These are phyloP conservation scores for Gopherus flavomarginatus DNA, from an alignment of 2,113 vertebrate genomes.

Conservation along the genomic window DNA sequence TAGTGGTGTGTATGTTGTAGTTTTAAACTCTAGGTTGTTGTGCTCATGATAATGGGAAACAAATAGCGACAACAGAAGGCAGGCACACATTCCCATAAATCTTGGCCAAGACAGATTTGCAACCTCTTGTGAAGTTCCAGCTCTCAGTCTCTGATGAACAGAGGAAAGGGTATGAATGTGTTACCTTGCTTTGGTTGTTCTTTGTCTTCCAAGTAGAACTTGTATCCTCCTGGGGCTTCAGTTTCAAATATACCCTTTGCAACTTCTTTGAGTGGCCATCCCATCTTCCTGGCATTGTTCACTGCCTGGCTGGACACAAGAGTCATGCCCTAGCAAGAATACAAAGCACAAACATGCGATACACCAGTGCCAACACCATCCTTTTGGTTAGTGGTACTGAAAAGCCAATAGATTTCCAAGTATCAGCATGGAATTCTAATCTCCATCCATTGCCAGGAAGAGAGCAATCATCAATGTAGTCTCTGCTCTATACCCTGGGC, in stretches of 20 bases:
- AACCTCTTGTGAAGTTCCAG: rapidly evolving
- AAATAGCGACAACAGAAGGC: rapidly evolving
- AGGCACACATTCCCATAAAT: not conserved
- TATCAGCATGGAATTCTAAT: not conserved
- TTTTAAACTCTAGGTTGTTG: not conserved
- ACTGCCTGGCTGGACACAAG: constrained; percentile 91
- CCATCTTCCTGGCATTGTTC: constrained; percentile 85
- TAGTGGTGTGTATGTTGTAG: rapidly evolving
- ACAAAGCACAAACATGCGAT: not conserved
- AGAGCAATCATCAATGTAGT: not conserved
- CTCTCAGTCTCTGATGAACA: rapidly evolving
- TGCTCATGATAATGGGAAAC: not conserved
- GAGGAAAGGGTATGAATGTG: rapidly evolving
- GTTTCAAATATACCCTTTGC: constrained; percentile 83
- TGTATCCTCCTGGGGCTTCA: constrained; percentile 93
- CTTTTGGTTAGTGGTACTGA: not conserved
- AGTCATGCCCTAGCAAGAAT: constrained; percentile 85
- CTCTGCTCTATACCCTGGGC: not conserved
- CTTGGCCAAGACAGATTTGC: rapidly evolving
- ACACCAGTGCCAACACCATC: not conserved
- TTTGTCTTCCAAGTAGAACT: constrained; percentile 89
- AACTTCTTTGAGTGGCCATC: constrained; percentile 90
- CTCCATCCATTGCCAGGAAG: not conserved
- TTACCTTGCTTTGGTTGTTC: constrained; percentile 83
- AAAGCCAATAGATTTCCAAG: not conserved